phyloP scores from a whole-genome alignment of 2,888 invertebrate species.

The Melikaiella ostensackeni region DNA sequence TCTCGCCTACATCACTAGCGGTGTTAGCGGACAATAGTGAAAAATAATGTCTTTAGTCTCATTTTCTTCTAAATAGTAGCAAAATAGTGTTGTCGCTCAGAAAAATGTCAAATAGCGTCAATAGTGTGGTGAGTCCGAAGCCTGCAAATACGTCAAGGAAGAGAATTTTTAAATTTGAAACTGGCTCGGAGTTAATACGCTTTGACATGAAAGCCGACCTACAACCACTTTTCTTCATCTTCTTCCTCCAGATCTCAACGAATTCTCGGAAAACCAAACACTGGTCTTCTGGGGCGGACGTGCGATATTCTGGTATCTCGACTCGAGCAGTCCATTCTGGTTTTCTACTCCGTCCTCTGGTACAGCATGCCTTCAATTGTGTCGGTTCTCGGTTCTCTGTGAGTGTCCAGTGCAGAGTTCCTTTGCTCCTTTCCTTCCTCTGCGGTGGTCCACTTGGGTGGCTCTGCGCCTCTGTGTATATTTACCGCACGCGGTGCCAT shows the following conservation, averaged over 20 bases:
- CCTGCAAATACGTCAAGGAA: background rate
- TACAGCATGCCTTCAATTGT: background rate
- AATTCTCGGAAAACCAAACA: background rate
- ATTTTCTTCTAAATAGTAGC: too few relatives aligned
- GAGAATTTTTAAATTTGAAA: background rate
- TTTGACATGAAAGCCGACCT: background rate
- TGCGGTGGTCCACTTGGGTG: constrained; percentile 54
- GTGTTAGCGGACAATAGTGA: too few relatives aligned
- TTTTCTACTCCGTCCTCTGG: constrained; percentile 18
- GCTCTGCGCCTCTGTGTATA: constrained; percentile 38
- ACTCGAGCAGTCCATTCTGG: constrained; percentile 3
- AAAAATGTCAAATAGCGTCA: too few relatives aligned
- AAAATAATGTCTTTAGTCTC: too few relatives aligned
- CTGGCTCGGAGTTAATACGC: background rate
- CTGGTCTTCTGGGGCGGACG: background rate
- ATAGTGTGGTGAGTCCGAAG: too few relatives aligned
- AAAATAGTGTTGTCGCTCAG: too few relatives aligned
- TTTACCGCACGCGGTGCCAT: constrained; percentile 7
- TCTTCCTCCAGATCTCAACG: background rate
- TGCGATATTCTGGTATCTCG: constrained; percentile 41
- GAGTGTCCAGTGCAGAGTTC: background rate
- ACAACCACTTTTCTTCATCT: background rate
- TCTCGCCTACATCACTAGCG: too few relatives aligned
- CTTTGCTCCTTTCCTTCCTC: constrained; percentile 31
- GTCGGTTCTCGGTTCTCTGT: constrained; percentile 3